phyloP scores from a whole-genome alignment of 2,797 vertebrate species.

The Danio aesculapii region DNA sequence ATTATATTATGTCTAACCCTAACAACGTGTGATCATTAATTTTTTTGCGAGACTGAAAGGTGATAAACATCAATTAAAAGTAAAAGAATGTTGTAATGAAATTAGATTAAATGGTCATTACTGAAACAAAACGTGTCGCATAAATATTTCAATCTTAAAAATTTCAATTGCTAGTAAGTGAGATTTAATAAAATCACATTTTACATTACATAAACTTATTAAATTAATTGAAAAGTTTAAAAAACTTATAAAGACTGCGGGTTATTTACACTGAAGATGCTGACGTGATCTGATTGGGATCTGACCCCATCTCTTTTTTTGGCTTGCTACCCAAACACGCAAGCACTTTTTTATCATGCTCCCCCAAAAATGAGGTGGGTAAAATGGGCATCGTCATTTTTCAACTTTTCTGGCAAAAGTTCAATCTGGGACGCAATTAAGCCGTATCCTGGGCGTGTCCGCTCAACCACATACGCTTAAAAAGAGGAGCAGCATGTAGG shows the following conservation, averaged over 20 bases:
- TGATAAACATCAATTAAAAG: not conserved
- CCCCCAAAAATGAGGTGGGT: not conserved
- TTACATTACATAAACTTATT: not conserved
- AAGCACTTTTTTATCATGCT: not conserved
- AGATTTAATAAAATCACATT: no score
- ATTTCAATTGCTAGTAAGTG: no score
- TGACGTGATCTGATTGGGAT: not conserved
- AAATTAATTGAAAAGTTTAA: not conserved
- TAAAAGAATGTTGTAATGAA: not conserved
- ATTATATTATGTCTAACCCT: no score
- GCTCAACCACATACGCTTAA: conserved; percentile 37
- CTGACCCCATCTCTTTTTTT: not conserved
- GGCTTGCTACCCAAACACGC: not conserved
- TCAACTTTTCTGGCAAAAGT: conserved; percentile 43
- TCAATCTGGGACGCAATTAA: conserved; percentile 44
- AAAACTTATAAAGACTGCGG: not conserved
- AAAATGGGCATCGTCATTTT: conserved; percentile 16
- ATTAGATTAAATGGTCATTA: no score
- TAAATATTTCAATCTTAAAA: no score
- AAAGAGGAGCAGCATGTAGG: conserved; percentile 24
- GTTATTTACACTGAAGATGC: not conserved
- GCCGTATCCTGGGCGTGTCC: conserved; percentile 50
- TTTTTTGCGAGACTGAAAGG: not conserved
- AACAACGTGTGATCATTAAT: not conserved
- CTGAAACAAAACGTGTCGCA: no score